Percentiles rank a stretch among this genome's conserved stretches.
phyloP scores from a whole-genome alignment of 92 coral and sea anemone genomes.

The Pocillopora meandrina region DNA sequence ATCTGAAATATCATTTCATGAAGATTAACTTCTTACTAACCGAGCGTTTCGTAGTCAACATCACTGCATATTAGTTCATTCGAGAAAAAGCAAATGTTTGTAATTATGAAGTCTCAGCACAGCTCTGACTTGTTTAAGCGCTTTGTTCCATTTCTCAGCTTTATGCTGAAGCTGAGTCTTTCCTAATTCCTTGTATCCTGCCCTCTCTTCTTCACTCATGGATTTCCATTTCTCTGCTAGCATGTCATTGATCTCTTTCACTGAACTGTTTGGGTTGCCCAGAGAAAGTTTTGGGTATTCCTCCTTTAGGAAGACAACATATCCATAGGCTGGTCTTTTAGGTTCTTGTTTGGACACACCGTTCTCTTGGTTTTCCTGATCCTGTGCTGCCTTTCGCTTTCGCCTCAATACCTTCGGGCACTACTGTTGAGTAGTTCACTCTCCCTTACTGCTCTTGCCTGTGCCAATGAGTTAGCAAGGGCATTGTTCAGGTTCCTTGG shows the following conservation, averaged over 20 bases:
- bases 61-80: no score
- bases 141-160: no score
- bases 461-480: neutral
- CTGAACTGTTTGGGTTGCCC: slow-evolving; percentile 22
- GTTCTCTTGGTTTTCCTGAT: slow-evolving; percentile 17
- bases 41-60: no score
- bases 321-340: slow-evolving; percentile 48
- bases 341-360: slow-evolving; percentile 19
- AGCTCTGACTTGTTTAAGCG: no score
- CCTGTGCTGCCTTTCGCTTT: slow-evolving; percentile 37
- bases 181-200: slow-evolving; percentile 26
- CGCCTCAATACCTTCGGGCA: slow-evolving; percentile 20
- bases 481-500: neutral
- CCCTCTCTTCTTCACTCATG: slow-evolving; percentile 34
- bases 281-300: slow-evolving; percentile 1
- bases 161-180: no score
- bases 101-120: no score
- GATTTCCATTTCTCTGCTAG: slow-evolving; percentile 39
- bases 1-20: no score
- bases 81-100: no score
- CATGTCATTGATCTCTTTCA: slow-evolving; percentile 37
- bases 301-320: slow-evolving; percentile 28
- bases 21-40: no score
- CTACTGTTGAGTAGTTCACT: slow-evolving; percentile 1
- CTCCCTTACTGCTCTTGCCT: neutral